A percentile compares a stretch with the other conserved stretches of the same genome.
These are phyloP conservation scores for Limnephilus auricula DNA, from an alignment of 2,888 invertebrate genomes.

Conservation along the genomic window DNA sequence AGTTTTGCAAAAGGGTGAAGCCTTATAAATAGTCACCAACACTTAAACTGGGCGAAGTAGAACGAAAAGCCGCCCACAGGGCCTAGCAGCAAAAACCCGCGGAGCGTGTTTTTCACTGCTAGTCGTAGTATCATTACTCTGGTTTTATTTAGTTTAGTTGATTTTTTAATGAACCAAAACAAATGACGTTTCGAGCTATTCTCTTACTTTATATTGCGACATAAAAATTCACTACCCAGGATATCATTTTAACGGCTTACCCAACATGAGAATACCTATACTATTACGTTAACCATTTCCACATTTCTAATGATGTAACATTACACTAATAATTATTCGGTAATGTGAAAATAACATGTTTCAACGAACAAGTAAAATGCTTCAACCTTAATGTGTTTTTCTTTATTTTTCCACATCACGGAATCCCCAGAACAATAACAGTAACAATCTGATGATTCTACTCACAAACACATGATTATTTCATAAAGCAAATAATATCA, in stretches of 20 bases:
- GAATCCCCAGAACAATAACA: not conserved
- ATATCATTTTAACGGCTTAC: not conserved
- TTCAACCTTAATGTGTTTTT: not conserved
- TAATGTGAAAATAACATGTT: not conserved
- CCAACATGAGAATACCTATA: not conserved
- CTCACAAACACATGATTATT: not conserved
- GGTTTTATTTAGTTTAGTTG: not conserved
- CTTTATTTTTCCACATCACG: not conserved
- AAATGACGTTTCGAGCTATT: not conserved
- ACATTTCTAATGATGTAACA: not conserved
- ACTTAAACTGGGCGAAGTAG: too few relatives aligned
- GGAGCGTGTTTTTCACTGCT: too few relatives aligned
- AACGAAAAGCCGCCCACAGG: too few relatives aligned
- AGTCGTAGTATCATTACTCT: too few relatives aligned
- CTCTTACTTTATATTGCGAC: not conserved
- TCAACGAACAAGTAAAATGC: not conserved
- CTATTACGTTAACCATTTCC: not conserved
- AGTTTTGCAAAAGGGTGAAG: too few relatives aligned
- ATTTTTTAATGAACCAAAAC: not conserved
- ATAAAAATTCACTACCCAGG: not conserved
- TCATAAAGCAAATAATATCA: slow-evolving; percentile 6
- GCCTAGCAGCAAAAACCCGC: too few relatives aligned
- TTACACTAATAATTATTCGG: not conserved
- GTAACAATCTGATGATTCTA: not conserved
- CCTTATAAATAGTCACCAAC: too few relatives aligned